Conservation (phyloP, 1,140 invertebrate species). For the Zaprionus kolodkinae region DNA sequence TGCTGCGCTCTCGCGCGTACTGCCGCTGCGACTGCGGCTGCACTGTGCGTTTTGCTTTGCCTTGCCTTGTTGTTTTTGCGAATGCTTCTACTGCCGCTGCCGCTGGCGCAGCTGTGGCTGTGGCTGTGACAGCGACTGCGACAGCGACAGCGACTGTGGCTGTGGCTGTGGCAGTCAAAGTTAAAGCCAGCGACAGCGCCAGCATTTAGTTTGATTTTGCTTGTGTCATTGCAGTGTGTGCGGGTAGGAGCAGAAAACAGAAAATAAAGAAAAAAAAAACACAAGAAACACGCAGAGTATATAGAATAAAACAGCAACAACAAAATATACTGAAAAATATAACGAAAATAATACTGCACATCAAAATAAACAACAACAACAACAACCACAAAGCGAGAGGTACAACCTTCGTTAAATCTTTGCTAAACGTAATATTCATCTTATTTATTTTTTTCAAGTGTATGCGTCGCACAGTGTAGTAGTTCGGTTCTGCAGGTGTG, state of each 20-base stretch:
- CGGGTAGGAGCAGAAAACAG: conserved; percentile 59
- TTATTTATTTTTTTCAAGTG: conserved; percentile 50
- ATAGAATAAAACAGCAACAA: conserved; percentile 25
- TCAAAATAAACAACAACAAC: conserved; percentile 14
- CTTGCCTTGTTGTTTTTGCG: neutral
- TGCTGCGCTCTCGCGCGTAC: conserved; percentile 26
- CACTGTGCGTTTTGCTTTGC: neutral
- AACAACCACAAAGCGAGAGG: neutral
- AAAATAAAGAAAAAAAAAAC: conserved; percentile 25
- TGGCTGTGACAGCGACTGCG: conserved; percentile 34
- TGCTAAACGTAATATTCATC: conserved; percentile 16
- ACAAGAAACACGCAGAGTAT: neutral
- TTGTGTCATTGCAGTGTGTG: conserved; percentile 77
- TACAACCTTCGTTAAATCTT: conserved; percentile 20
- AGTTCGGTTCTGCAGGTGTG: neutral
- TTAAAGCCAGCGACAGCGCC: conserved; percentile 65
- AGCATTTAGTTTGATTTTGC: conserved; percentile 79
- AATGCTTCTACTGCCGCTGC: conserved; percentile 35
- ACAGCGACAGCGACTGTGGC: conserved; percentile 36
- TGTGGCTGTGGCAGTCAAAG: conserved; percentile 54
- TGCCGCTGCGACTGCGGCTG: conserved; percentile 57
- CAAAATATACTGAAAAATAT: neutral
- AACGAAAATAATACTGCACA: neutral
- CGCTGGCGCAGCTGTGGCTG: conserved; percentile 18
- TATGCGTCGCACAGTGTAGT: conserved; percentile 16